phyloP scores from a whole-genome alignment of 2,797 vertebrate species.

The Eidolon dupreanum region DNA sequence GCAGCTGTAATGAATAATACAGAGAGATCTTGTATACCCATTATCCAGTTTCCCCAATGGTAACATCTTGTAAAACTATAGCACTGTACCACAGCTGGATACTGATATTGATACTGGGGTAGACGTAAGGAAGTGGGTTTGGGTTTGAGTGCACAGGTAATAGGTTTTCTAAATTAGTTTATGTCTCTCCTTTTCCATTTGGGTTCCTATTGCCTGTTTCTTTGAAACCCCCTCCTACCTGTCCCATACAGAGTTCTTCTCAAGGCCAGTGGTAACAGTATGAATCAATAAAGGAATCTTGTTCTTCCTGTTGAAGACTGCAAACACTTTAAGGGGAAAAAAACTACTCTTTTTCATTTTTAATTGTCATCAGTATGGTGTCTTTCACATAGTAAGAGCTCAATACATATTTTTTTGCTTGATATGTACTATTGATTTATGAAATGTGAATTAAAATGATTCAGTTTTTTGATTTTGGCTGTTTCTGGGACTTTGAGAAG shows the following conservation, averaged over 20 bases:
- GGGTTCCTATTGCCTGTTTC: not conserved
- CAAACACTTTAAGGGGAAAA: not conserved
- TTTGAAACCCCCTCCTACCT: not conserved
- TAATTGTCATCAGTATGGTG: not conserved
- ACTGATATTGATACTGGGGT: not conserved
- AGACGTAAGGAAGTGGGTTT: not conserved
- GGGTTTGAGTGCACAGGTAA: not conserved
- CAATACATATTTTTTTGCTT: not conserved
- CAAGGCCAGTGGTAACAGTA: not conserved
- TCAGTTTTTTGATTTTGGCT: not conserved
- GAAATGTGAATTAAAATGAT: not conserved
- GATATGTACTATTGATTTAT: not conserved
- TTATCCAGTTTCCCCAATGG: not conserved
- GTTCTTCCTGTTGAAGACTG: not conserved
- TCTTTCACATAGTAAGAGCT: not conserved
- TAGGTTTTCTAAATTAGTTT: not conserved
- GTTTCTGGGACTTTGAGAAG: not conserved
- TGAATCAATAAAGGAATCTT: not conserved
- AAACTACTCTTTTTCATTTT: not conserved
- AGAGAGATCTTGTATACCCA: not conserved
- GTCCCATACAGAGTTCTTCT: not conserved
- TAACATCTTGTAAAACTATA: not conserved
- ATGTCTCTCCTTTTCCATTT: not conserved
- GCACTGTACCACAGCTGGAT: not conserved
- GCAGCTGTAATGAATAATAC: not conserved